These are phyloP conservation scores for Leptura quadrifasciata DNA, from an alignment of 2,888 invertebrate species.

Conservation along the genomic window DNA sequence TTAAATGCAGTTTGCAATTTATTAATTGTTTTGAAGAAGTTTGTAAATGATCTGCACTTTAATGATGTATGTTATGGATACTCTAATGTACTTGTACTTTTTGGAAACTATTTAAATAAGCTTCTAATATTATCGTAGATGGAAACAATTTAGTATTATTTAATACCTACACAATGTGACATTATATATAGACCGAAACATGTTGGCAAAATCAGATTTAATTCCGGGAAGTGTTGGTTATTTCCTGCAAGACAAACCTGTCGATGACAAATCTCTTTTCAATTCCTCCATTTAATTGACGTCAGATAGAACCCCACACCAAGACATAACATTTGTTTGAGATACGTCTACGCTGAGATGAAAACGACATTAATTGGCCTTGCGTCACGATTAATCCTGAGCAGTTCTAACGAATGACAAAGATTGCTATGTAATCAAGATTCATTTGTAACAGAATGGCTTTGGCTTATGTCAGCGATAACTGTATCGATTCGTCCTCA, in stretches of 20 bases:
- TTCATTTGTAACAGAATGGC: slow-evolving; percentile 19
- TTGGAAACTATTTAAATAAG: too few species aligned
- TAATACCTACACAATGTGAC: too few species aligned
- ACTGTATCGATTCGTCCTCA: slow-evolving; percentile 28
- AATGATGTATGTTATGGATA: too few species aligned
- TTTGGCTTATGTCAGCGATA: slow-evolving; percentile 23
- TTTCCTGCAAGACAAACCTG: slow-evolving; percentile 6
- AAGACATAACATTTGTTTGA: slow-evolving; percentile 14
- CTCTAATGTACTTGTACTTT: too few species aligned
- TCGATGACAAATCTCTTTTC: slow-evolving; percentile 20
- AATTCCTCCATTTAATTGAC: slow-evolving; percentile 17
- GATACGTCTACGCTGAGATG: slow-evolving; percentile 20
- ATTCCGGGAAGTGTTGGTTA: slow-evolving; percentile 8
- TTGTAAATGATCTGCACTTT: too few species aligned
- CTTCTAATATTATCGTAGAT: too few species aligned
- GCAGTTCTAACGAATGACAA: slow-evolving; percentile 18
- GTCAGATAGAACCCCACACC: slow-evolving; percentile 19
- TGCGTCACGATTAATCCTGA: slow-evolving; percentile 21
- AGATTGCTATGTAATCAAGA: slow-evolving; percentile 15
- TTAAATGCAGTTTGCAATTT: too few species aligned
- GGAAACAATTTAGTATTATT: too few species aligned
- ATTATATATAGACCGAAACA: too few species aligned
- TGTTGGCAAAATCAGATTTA: background rate
- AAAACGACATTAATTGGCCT: slow-evolving; percentile 32
- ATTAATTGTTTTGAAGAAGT: too few species aligned